Evolutionary conservation across 2,888 invertebrate genomes (phyloP).

Genomic region (Lutraria lutraria): DNA sequence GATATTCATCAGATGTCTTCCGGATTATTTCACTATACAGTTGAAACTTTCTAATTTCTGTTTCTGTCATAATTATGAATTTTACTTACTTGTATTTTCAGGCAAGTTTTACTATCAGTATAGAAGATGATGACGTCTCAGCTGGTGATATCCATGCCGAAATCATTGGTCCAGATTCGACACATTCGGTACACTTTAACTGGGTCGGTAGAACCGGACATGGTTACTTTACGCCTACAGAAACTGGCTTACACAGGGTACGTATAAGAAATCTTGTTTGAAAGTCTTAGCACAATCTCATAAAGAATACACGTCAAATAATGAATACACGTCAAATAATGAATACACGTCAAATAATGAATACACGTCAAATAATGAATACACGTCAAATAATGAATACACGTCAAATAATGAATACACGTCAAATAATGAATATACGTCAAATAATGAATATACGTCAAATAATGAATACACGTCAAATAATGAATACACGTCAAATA

Average conservation of each 20-base stretch:
- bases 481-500: no score
- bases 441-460: no score
- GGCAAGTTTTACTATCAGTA: constrained; percentile 77
- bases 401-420: no score
- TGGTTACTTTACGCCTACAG: constrained; percentile 94
- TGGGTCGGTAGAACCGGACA: constrained; percentile 91
- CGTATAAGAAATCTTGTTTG: constrained; percentile 34
- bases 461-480: no score
- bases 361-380: no score
- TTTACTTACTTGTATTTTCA: constrained; percentile 62
- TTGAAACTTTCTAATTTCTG: neutral
- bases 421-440: no score
- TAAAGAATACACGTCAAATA: no score
- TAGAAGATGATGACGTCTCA: constrained; percentile 89
- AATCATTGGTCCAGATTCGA: constrained; percentile 93
- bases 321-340: no score
- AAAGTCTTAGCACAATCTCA: neutral
- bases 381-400: no score
- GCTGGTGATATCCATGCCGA: constrained; percentile 92
- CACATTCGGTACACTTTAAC: constrained; percentile 88
- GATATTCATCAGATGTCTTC: no score
- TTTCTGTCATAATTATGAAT: neutral
- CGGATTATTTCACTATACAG: no score
- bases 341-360: no score
- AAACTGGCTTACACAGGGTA: constrained; percentile 97